A percentile compares a stretch with the other conserved stretches of the same genome.
These are phyloP conservation scores for Alectoris magna DNA, from an alignment of 2,797 vertebrate genomes.

Conservation along the genomic window DNA sequence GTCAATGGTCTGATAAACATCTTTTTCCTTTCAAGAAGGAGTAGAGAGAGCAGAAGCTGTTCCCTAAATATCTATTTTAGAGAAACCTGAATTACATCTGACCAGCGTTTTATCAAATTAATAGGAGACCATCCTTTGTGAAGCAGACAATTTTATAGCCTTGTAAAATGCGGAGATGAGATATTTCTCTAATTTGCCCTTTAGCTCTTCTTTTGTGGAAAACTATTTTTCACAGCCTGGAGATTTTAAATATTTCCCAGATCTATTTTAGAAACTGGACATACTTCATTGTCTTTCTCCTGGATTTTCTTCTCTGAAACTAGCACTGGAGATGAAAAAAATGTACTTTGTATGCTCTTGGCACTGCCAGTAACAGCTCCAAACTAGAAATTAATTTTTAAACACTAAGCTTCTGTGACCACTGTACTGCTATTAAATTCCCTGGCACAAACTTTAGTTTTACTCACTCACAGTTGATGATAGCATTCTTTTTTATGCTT, in stretches of 20 bases:
- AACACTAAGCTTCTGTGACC: slow-evolving; percentile 67
- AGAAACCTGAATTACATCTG: background rate
- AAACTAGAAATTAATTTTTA: slow-evolving; percentile 78
- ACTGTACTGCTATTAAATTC: slow-evolving; percentile 66
- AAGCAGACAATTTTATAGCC: slow-evolving; percentile 15
- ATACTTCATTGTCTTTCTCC: slow-evolving; percentile 47
- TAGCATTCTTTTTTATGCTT: background rate
- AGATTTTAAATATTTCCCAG: slow-evolving; percentile 40
- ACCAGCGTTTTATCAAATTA: slow-evolving; percentile 49
- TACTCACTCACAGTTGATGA: slow-evolving; percentile 43
- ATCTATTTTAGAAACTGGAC: slow-evolving; percentile 46
- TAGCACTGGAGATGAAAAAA: slow-evolving; percentile 56
- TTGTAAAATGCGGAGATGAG: background rate
- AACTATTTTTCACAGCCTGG: slow-evolving; percentile 42
- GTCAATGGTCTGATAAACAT: slow-evolving; percentile 10
- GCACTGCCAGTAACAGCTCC: slow-evolving; percentile 60
- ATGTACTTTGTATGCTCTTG: slow-evolving; percentile 60
- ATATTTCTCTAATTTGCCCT: slow-evolving; percentile 49
- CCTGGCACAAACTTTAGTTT: slow-evolving; percentile 53
- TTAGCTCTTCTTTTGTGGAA: slow-evolving; percentile 35
- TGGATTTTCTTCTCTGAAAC: slow-evolving; percentile 52
- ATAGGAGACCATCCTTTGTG: slow-evolving; percentile 1
- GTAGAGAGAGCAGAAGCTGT: background rate
- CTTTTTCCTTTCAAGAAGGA: slow-evolving; percentile 18
- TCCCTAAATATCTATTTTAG: slow-evolving; percentile 46